Conservation (phyloP, 2,888 invertebrate species). For the Molanna angustata region DNA sequence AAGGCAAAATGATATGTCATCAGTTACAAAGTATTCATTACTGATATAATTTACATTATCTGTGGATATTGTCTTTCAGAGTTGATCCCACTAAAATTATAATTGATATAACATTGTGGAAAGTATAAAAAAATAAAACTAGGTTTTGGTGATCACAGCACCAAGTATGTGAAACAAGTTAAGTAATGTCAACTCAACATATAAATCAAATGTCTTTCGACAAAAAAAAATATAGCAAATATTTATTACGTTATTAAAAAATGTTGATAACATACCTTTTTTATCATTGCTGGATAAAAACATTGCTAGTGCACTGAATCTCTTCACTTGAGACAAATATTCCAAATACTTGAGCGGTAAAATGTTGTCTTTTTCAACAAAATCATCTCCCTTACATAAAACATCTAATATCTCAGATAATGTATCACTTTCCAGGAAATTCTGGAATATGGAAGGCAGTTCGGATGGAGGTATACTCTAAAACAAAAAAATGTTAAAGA, state of each 20-base stretch:
- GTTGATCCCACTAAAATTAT: too few relatives aligned
- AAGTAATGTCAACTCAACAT: slow-evolving; percentile 31
- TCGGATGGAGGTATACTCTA: slow-evolving; percentile 59
- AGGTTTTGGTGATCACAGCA: too few relatives aligned
- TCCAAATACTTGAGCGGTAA: slow-evolving; percentile 48
- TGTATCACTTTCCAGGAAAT: slow-evolving; percentile 63
- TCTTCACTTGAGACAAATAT: slow-evolving; percentile 56
- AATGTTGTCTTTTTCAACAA: slow-evolving; percentile 44
- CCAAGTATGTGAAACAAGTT: too few relatives aligned
- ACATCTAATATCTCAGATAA: slow-evolving; percentile 59
- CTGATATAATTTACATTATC: too few relatives aligned
- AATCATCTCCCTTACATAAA: slow-evolving; percentile 45
- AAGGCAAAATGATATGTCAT: too few relatives aligned
- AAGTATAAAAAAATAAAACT: too few relatives aligned
- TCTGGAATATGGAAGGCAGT: slow-evolving; percentile 62
- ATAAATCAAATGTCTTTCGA: neutral
- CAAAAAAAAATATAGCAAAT: neutral
- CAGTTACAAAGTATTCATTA: too few relatives aligned
- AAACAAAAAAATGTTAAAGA: slow-evolving; percentile 11
- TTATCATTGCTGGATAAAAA: slow-evolving; percentile 60
- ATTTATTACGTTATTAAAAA: neutral
- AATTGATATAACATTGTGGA: slow-evolving; percentile 7
- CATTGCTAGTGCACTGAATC: slow-evolving; percentile 64
- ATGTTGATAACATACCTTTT: slow-evolving; percentile 43
- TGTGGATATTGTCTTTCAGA: too few relatives aligned